phyloP scores from a whole-genome alignment of 1,140 invertebrate genomes.

The Bilobella aurantiaca region DNA sequence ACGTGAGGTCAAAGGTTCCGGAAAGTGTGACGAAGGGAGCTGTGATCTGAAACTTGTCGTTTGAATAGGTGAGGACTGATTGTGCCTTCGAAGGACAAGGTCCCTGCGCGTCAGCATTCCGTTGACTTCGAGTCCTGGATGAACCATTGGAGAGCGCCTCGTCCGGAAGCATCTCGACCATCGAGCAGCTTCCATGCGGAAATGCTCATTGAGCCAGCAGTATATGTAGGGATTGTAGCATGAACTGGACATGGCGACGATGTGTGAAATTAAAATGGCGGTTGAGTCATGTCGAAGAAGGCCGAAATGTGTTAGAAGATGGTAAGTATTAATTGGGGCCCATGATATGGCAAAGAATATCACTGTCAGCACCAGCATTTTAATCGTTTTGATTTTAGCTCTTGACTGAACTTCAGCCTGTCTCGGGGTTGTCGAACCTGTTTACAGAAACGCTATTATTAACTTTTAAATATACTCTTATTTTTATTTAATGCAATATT shows the following conservation, averaged over 20 bases:
- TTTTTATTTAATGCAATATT: too few relatives aligned
- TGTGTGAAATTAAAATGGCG: conserved; percentile 40
- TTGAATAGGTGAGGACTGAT: conserved; percentile 13
- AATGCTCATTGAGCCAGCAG: conserved; percentile 45
- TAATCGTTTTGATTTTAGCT: conserved; percentile 43
- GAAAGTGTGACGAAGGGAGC: background rate
- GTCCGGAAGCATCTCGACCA: conserved; percentile 30
- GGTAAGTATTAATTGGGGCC: conserved; percentile 46
- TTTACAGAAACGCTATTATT: background rate
- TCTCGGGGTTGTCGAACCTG: conserved; percentile 37
- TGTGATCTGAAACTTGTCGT: conserved; percentile 12
- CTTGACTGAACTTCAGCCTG: conserved; percentile 35
- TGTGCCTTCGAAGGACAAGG: conserved; percentile 8
- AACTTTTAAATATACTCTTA: too few relatives aligned
- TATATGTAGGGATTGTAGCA: conserved; percentile 50
- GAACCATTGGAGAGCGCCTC: conserved; percentile 15
- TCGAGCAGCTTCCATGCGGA: conserved; percentile 40
- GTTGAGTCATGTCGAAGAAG: conserved; percentile 38
- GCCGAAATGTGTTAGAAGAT: conserved; percentile 41
- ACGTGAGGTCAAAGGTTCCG: background rate
- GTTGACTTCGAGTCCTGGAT: conserved; percentile 26
- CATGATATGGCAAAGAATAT: conserved; percentile 46
- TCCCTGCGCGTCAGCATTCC: conserved; percentile 23
- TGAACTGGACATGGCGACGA: conserved; percentile 46
- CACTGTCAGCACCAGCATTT: conserved; percentile 47